Evolutionary conservation across 1,140 invertebrate species (phyloP), one percentile per base, ranked within the genome.

Genomic region (Cyphomyrmex costatus): DNA sequence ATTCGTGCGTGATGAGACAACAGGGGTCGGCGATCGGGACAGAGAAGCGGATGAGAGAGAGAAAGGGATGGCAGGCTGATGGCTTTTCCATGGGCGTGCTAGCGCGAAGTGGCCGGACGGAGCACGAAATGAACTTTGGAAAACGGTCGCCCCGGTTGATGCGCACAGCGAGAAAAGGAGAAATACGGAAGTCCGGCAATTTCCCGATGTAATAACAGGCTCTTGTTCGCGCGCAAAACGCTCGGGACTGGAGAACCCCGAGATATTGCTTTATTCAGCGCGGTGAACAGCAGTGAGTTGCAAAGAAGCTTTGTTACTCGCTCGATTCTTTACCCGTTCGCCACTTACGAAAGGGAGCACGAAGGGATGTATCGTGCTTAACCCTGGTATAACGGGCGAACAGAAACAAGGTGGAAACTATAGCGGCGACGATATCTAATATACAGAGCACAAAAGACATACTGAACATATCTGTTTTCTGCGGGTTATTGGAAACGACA

Each of bases 201-300:
- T 89, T 89, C 53, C 78, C 88, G 73, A 89, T 84, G 73, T 85
- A 91, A 91, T 91, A 89, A 89, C 85, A 83, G 66, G 60, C 65
- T 27, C 66, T 84, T 86, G 80, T 82, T 80, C 65, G 88, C 36
- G 77, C 73, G 73, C 60, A 82, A 85, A 90, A 91, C 63, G 73
- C 60, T 36, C 60, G 58, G 65, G 56, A 77, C 10, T 70, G 66
- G 66, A 84, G 68, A 58, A 21, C 12, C 53, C 83, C 68, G 70
- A 86, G 83, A 91, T 90, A 89, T 90, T 90, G 85, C 89, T 66
- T 89, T 89, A 91, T 90, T 90, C 85, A 87, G 68, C 46, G 80
- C 33, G 76, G 77, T 68, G 77, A 86, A 87, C 82, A 68, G 56
- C 27, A 78, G 80, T 61, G 33, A 53, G 68, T 70, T 87, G 65